Percentiles rank a stretch among this genome's conserved stretches.
These are phyloP conservation scores for Osmoderma eremita DNA, from an alignment of 2,888 invertebrate genomes.

Conservation along the genomic window DNA sequence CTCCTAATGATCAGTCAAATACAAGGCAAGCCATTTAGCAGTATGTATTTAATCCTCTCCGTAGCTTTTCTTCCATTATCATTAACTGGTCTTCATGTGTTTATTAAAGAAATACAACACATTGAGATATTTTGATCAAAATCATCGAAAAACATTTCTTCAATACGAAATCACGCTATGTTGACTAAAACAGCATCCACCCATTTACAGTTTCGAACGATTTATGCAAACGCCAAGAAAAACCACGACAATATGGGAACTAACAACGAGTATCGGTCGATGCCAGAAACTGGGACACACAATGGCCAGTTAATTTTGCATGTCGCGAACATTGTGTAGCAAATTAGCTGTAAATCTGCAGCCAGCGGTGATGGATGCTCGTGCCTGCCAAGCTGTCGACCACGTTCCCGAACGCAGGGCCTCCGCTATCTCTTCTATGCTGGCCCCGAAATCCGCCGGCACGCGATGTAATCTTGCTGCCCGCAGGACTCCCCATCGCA, in stretches of 20 bases:
- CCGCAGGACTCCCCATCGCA: constrained; percentile 24
- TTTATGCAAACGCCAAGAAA: no score
- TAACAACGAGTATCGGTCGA: not conserved
- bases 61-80: no score
- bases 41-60: no score
- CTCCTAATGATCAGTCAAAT: no score
- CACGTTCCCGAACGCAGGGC: constrained; percentile 52
- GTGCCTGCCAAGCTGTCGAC: constrained; percentile 55
- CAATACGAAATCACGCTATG: no score
- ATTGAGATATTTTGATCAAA: no score
- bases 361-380: constrained; percentile 57
- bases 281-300: constrained; percentile 49
- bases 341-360: constrained; percentile 62
- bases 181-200: no score
- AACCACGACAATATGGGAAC: not conserved
- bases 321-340: constrained; percentile 60
- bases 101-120: no score
- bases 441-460: constrained; percentile 52
- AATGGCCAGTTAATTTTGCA: constrained; percentile 60
- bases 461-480: constrained; percentile 45
- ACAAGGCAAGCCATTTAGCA: no score
- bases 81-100: no score
- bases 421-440: constrained; percentile 46
- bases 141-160: no score
- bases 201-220: no score